These are phyloP conservation scores for Diarsia rubi DNA, from an alignment of 2,888 invertebrate species.

Conservation along the genomic window DNA sequence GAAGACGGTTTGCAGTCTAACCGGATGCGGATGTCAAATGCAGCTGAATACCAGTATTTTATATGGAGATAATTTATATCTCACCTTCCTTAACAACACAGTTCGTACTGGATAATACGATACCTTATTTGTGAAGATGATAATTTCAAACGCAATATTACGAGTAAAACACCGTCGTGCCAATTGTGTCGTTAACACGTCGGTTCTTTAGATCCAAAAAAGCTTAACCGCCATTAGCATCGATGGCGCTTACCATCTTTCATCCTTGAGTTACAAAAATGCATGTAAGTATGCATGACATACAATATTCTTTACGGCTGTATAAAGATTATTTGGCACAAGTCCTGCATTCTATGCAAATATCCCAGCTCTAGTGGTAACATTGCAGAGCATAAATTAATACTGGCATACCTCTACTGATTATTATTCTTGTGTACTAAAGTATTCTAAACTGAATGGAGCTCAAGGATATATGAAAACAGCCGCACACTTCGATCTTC, in stretches of 20 bases:
- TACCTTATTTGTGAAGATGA: background rate
- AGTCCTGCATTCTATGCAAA: conserved; percentile 69
- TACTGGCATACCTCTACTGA: background rate
- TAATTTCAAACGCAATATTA: conserved; percentile 8
- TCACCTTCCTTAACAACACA: background rate
- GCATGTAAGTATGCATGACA: conserved; percentile 27
- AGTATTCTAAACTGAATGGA: too few species aligned
- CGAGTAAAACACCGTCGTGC: background rate
- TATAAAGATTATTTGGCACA: conserved; percentile 66
- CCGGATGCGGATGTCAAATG: background rate
- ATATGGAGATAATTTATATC: background rate
- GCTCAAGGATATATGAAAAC: too few species aligned
- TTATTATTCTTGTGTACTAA: too few species aligned
- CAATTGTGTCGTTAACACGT: conserved; percentile 29
- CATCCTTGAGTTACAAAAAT: conserved; percentile 3
- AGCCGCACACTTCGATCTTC: too few species aligned
- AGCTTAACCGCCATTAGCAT: background rate
- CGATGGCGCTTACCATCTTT: conserved; percentile 2
- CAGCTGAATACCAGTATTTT: background rate
- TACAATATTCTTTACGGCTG: conserved; percentile 51
- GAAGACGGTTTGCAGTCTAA: background rate
- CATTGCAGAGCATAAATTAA: conserved; percentile 51
- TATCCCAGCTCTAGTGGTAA: conserved; percentile 31
- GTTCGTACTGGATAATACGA: background rate
- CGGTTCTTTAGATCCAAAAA: background rate